Evolutionary conservation across 2,113 vertebrate species (phyloP).

Genomic region (Puntigrus tetrazona): DNA sequence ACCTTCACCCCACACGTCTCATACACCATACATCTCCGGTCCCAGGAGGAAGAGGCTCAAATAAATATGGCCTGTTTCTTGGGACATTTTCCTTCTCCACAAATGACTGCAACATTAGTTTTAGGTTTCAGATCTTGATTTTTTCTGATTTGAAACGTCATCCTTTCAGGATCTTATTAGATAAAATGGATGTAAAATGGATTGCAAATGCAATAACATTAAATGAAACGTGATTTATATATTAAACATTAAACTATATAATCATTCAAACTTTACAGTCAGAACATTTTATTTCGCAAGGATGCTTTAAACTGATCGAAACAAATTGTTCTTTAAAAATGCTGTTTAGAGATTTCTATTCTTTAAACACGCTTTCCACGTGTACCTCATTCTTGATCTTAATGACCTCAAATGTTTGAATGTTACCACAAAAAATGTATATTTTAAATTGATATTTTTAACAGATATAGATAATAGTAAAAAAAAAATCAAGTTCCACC

Average conservation of each 20-base stretch:
- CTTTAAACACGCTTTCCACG: too few relatives aligned
- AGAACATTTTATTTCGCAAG: not conserved
- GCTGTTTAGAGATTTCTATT: too few relatives aligned
- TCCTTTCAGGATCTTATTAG: not conserved
- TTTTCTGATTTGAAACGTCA: not conserved
- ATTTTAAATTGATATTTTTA: too few relatives aligned
- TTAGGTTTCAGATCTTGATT: not conserved
- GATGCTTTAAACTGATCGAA: not conserved
- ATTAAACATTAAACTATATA: not conserved
- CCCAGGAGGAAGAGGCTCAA: not conserved
- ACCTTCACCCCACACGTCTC: not conserved
- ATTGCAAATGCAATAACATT: not conserved
- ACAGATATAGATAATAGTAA: too few relatives aligned
- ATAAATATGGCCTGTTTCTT: not conserved
- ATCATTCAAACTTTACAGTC: not conserved
- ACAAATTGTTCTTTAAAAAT: too few relatives aligned
- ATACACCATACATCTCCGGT: not conserved
- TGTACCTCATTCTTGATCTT: too few relatives aligned
- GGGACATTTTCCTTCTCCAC: not conserved
- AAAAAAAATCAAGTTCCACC: not conserved
- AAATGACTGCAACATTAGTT: not conserved
- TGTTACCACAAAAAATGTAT: too few relatives aligned
- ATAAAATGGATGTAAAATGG: not conserved
- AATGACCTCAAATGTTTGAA: too few relatives aligned
- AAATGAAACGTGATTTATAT: not conserved